These are phyloP conservation scores for Drosophila tsacasi DNA, from an alignment of 1,140 invertebrate genomes.

Conservation along the genomic window DNA sequence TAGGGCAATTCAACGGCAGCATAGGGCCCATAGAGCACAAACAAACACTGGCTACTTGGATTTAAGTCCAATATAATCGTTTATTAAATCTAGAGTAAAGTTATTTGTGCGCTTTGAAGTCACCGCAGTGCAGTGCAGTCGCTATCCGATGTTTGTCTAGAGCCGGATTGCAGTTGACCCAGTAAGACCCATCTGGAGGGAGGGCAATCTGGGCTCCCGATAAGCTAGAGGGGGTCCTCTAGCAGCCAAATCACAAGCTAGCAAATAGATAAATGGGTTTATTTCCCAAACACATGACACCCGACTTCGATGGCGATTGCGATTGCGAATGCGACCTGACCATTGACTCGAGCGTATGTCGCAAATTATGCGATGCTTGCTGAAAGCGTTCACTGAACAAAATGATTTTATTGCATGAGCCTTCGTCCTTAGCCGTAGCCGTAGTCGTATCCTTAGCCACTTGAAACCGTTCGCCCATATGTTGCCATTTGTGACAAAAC, in stretches of 20 bases:
- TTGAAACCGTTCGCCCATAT: slow-evolving; percentile 75
- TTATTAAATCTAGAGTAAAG: slow-evolving; percentile 83
- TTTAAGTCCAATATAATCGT: slow-evolving; percentile 77
- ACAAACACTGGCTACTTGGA: slow-evolving; percentile 66
- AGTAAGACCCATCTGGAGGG: slow-evolving; percentile 51
- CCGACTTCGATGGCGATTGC: slow-evolving; percentile 1
- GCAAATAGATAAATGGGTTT: slow-evolving; percentile 78
- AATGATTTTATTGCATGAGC: slow-evolving; percentile 81
- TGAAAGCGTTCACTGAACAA: slow-evolving; percentile 80
- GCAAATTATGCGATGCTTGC: slow-evolving; percentile 71
- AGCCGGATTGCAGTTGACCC: slow-evolving; percentile 52
- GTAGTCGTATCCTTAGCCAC: slow-evolving; percentile 30
- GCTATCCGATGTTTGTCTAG: slow-evolving; percentile 30
- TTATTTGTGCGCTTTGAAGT: slow-evolving; percentile 72
- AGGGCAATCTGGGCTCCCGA: slow-evolving; percentile 20
- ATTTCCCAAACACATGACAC: slow-evolving; percentile 65
- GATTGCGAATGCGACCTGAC: slow-evolving; percentile 41
- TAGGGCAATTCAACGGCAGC: slow-evolving; percentile 50
- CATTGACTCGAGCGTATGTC: slow-evolving; percentile 77
- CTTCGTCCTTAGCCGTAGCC: slow-evolving; percentile 37
- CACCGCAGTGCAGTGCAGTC: slow-evolving; percentile 28
- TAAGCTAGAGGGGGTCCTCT: slow-evolving; percentile 7
- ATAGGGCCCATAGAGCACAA: slow-evolving; percentile 8
- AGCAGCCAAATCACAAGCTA: slow-evolving; percentile 55
- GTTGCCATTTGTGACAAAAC: slow-evolving; percentile 79